phyloP scores from a whole-genome alignment of 2,888 invertebrate species.

The Amphiduros pacificus region DNA sequence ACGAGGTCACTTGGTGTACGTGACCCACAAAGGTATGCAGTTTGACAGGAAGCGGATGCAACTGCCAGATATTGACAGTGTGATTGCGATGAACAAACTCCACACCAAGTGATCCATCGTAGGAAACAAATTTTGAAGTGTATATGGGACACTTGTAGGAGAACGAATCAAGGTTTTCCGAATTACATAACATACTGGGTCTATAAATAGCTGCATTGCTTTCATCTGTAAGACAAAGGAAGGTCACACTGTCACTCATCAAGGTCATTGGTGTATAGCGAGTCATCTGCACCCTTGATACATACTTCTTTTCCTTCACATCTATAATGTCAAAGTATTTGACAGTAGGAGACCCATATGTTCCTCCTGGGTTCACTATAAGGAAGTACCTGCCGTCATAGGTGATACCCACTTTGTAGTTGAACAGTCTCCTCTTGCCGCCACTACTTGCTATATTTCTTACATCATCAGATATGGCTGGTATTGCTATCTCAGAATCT shows the following conservation, averaged over 20 bases:
- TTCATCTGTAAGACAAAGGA: background rate
- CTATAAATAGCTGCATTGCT: background rate
- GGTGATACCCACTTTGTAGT: constrained; percentile 20
- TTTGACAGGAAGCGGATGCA: constrained; percentile 6
- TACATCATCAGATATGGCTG: constrained; percentile 21
- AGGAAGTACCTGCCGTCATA: constrained; percentile 21
- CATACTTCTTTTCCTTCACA: constrained; percentile 6
- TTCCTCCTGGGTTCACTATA: constrained; percentile 19
- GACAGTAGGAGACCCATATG: background rate
- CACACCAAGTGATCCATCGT: constrained; percentile 12
- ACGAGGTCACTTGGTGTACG: constrained; percentile 9
- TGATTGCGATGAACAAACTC: constrained; percentile 5
- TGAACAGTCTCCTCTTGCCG: constrained; percentile 19
- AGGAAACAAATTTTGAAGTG: constrained; percentile 6
- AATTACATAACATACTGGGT: background rate
- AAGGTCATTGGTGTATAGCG: constrained; percentile 11
- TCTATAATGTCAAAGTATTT: constrained; percentile 26
- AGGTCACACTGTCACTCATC: constrained; percentile 18
- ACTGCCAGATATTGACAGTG: constrained; percentile 13
- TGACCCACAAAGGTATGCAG: constrained; percentile 20
- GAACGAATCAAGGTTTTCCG: background rate
- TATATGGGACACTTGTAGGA: constrained; percentile 10
- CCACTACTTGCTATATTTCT: constrained; percentile 8
- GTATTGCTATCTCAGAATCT: background rate
- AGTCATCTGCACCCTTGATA: background rate